phyloP scores from a whole-genome alignment of 2,888 invertebrate genomes.

The Drosophila atripex region DNA sequence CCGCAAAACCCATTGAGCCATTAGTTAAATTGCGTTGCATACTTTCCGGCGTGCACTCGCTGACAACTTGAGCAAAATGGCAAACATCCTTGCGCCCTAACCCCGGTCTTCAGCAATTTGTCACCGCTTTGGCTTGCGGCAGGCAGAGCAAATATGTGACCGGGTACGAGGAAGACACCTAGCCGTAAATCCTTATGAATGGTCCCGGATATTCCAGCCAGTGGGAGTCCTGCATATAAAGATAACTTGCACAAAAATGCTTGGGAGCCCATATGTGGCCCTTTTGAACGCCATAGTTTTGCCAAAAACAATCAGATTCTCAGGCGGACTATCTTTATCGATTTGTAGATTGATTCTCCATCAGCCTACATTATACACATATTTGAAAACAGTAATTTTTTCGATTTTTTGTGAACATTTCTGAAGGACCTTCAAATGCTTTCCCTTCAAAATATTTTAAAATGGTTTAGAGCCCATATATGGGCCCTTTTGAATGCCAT shows the following conservation, averaged over 20 bases:
- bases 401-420: no score
- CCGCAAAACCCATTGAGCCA: slow-evolving; percentile 61
- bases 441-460: no score
- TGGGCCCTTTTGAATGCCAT: no score
- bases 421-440: no score
- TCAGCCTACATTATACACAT: no score
- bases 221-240: slow-evolving; percentile 8
- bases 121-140: slow-evolving; percentile 73
- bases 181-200: slow-evolving; percentile 69
- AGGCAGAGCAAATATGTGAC: slow-evolving; percentile 64
- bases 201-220: slow-evolving; percentile 29
- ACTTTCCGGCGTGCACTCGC: slow-evolving; percentile 63
- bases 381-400: no score
- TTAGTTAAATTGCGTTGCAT: slow-evolving; percentile 70
- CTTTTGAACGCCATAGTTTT: no score
- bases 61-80: slow-evolving; percentile 77
- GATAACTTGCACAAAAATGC: neutral
- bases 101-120: slow-evolving; percentile 63
- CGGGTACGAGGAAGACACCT: slow-evolving; percentile 51
- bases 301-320: no score
- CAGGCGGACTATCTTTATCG: no score
- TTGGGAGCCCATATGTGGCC: no score
- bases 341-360: no score
- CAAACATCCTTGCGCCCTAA: slow-evolving; percentile 53
- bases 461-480: no score